phyloP scores from a whole-genome alignment of 2,113 vertebrate species.

The Forbesichthys agassizii region DNA sequence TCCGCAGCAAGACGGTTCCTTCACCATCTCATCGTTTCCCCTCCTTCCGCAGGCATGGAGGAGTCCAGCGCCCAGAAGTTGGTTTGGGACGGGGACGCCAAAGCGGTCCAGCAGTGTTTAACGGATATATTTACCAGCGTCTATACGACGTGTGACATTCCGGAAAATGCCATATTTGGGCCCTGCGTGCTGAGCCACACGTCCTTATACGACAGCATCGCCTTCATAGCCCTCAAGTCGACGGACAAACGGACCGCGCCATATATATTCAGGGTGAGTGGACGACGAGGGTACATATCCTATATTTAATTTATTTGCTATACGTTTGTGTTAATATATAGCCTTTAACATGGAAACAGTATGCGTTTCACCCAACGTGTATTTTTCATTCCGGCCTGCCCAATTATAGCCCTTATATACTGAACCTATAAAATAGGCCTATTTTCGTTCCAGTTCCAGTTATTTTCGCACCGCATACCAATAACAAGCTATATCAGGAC shows the following conservation, averaged over 20 bases:
- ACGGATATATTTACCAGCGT: slow-evolving; percentile 98
- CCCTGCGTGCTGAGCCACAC: slow-evolving; percentile 96
- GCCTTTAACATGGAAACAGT: too few relatives aligned
- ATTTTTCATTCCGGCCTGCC: too few relatives aligned
- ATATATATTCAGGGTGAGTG: slow-evolving; percentile 93
- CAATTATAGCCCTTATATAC: too few relatives aligned
- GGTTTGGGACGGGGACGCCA: slow-evolving; percentile 92
- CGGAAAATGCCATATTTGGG: slow-evolving; percentile 94
- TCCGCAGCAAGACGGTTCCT: slow-evolving; percentile 28
- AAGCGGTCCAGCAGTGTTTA: slow-evolving; percentile 94
- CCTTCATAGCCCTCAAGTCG: slow-evolving; percentile 95
- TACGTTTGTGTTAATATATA: too few relatives aligned
- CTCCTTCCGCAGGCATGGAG: slow-evolving; percentile 81
- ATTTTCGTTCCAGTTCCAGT: too few relatives aligned
- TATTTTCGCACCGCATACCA: too few relatives aligned
- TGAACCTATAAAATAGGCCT: too few relatives aligned
- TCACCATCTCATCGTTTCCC: neutral
- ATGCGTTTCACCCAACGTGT: too few relatives aligned
- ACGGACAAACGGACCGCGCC: slow-evolving; percentile 95
- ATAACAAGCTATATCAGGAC: too few relatives aligned
- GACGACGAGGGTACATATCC: too few relatives aligned
- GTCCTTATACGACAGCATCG: slow-evolving; percentile 97
- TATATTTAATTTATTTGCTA: too few relatives aligned
- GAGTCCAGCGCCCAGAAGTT: slow-evolving; percentile 86
- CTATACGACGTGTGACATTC: slow-evolving; percentile 96